phyloP scores from a whole-genome alignment of 2,888 invertebrate species.

The Caenorhabditis sp. region DNA sequence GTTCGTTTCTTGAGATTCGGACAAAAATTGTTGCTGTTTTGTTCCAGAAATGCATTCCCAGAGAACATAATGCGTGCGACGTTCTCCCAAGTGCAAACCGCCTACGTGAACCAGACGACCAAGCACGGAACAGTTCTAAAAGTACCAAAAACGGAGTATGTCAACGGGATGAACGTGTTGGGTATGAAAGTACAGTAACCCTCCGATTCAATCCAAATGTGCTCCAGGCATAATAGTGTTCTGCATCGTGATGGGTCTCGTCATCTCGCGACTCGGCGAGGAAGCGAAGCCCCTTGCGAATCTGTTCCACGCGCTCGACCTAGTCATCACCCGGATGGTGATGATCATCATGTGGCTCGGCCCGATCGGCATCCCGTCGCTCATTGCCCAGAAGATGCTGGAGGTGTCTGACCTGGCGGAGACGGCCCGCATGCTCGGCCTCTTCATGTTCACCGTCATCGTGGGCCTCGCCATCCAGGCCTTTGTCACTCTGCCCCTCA shows the following conservation, averaged over 20 bases:
- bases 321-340: constrained; percentile 92
- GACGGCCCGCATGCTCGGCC: constrained; percentile 83
- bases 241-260: constrained; percentile 89
- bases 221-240: constrained; percentile 83
- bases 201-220: too few species aligned
- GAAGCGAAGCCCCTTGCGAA: constrained; percentile 87
- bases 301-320: constrained; percentile 89
- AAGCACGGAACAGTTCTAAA: constrained; percentile 11
- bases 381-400: constrained; percentile 85
- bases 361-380: constrained; percentile 85
- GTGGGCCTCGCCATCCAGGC: constrained; percentile 83
- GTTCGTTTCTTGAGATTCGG: too few species aligned
- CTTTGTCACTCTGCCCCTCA: constrained; percentile 82
- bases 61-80: constrained; percentile 90
- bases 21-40: too few species aligned
- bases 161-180: constrained; percentile 84
- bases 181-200: too few species aligned
- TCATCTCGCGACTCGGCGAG: constrained; percentile 88
- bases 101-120: constrained; percentile 56
- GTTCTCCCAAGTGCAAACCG: constrained; percentile 72
- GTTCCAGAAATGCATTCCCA: constrained; percentile 92
- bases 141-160: constrained; percentile 71
- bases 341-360: constrained; percentile 90
- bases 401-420: constrained; percentile 81
- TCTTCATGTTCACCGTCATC: constrained; percentile 83